Evolutionary conservation across 2,888 invertebrate genomes (phyloP).

Genomic region (Cabera pusaria): DNA sequence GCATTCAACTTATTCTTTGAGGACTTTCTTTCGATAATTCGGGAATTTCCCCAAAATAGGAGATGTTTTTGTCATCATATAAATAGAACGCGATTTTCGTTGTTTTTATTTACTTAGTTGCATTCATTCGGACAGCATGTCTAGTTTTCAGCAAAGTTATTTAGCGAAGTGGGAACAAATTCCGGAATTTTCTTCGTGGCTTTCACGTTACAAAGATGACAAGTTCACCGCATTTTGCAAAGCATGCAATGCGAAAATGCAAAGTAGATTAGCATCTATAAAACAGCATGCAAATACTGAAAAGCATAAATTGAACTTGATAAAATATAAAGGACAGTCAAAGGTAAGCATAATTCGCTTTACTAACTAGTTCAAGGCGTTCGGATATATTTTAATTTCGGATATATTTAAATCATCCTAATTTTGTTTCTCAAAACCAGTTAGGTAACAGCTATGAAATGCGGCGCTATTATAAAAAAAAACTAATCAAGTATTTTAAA

Average conservation of each 20-base stretch:
- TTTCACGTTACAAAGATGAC: not conserved
- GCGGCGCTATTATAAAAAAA: too few relatives aligned
- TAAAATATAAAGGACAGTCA: not conserved
- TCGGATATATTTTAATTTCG: not conserved
- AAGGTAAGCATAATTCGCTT: not conserved
- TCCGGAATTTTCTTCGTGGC: not conserved
- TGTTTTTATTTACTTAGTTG: too few relatives aligned
- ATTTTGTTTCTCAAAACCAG: not conserved
- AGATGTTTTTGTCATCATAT: not conserved
- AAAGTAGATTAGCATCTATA: conserved; percentile 1
- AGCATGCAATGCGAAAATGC: not conserved
- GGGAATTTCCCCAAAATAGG: not conserved
- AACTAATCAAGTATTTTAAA: too few relatives aligned
- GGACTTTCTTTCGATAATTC: not conserved
- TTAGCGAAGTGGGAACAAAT: not conserved
- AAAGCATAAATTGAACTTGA: not conserved
- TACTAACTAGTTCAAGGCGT: not conserved
- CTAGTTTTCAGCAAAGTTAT: too few relatives aligned
- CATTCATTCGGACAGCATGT: too few relatives aligned
- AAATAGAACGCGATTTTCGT: not conserved
- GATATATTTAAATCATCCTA: not conserved
- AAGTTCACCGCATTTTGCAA: not conserved
- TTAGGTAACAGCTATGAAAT: not conserved
- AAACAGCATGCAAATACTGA: not conserved
- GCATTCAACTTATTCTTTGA: not conserved